A percentile compares a stretch with the other conserved stretches of the same genome.
Conservation (phyloP, 2,113 vertebrate genomes). For the Mirza zaza region DNA sequence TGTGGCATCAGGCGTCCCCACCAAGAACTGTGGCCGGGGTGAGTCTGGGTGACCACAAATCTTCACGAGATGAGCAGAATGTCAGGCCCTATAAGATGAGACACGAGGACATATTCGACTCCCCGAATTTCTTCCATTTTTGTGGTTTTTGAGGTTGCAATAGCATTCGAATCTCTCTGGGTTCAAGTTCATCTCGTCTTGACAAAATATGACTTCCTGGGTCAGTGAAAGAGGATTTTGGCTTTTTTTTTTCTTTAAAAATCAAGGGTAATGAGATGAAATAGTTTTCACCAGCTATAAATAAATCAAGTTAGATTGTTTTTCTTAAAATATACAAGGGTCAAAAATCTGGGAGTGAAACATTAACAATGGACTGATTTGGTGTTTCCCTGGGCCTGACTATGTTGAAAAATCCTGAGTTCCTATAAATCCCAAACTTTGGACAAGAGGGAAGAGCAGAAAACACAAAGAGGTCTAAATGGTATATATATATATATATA, state of each 20-base stretch:
- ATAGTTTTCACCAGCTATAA: constrained; percentile 54
- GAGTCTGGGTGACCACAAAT: neutral
- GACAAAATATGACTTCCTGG: constrained; percentile 67
- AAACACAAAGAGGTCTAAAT: neutral
- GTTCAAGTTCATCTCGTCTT: constrained; percentile 70
- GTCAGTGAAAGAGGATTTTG: constrained; percentile 48
- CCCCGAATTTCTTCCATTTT: constrained; percentile 70
- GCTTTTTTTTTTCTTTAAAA: neutral
- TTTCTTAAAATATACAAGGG: constrained; percentile 39
- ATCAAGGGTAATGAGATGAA: constrained; percentile 47
- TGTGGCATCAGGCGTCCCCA: neutral
- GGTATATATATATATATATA: neutral
- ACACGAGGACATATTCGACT: constrained; percentile 7
- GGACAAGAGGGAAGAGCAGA: neutral
- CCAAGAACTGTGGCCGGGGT: neutral
- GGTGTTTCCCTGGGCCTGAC: neutral
- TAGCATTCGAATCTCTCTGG: constrained; percentile 59
- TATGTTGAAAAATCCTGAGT: neutral
- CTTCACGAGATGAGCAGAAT: neutral
- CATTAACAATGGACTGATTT: neutral
- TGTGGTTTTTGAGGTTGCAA: constrained; percentile 76
- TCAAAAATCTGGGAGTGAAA: constrained; percentile 32
- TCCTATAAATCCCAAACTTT: neutral
- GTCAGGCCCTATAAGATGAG: neutral
- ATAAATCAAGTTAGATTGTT: constrained; percentile 50